These are phyloP conservation scores for Tragelaphus scriptus DNA, from an alignment of 2,113 vertebrate species.

Conservation along the genomic window DNA sequence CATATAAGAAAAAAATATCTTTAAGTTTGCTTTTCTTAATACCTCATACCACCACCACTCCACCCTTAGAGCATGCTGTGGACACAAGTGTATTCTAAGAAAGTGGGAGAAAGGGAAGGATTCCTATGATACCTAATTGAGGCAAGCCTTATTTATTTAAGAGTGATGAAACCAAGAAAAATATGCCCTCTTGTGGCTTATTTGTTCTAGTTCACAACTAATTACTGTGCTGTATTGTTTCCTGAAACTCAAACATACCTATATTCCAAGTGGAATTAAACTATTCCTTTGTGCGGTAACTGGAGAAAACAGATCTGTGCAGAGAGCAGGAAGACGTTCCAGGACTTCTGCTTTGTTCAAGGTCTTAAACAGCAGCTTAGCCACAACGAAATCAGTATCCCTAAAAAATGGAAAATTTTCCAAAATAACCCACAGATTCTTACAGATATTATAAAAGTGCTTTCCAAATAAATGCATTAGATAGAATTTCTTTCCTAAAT, in stretches of 20 bases:
- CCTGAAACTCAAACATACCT: constrained; percentile 55
- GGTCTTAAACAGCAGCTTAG: constrained; percentile 35
- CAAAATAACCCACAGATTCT: constrained; percentile 40
- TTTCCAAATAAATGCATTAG: constrained; percentile 59
- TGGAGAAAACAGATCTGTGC: neutral
- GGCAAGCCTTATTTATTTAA: neutral
- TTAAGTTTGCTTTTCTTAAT: neutral
- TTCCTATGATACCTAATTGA: constrained; percentile 30
- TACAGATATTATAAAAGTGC: constrained; percentile 52
- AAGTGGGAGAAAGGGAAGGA: neutral
- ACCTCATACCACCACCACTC: neutral
- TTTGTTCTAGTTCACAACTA: constrained; percentile 59
- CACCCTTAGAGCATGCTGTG: neutral
- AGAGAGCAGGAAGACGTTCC: constrained; percentile 28
- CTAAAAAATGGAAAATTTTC: constrained; percentile 26
- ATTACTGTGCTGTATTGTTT: constrained; percentile 45
- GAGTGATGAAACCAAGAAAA: constrained; percentile 73
- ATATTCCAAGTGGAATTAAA: constrained; percentile 50
- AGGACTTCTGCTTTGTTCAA: constrained; percentile 41
- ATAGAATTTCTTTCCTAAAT: constrained; percentile 65
- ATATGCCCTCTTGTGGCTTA: constrained; percentile 79
- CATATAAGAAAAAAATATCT: neutral
- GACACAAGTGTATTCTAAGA: neutral
- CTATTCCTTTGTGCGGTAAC: constrained; percentile 52
- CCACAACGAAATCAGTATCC: constrained; percentile 36